A percentile compares a stretch with the other conserved stretches of the same genome.
phyloP scores from a whole-genome alignment of 2,113 vertebrate genomes.

The Campylorhamphus procurvoides region DNA sequence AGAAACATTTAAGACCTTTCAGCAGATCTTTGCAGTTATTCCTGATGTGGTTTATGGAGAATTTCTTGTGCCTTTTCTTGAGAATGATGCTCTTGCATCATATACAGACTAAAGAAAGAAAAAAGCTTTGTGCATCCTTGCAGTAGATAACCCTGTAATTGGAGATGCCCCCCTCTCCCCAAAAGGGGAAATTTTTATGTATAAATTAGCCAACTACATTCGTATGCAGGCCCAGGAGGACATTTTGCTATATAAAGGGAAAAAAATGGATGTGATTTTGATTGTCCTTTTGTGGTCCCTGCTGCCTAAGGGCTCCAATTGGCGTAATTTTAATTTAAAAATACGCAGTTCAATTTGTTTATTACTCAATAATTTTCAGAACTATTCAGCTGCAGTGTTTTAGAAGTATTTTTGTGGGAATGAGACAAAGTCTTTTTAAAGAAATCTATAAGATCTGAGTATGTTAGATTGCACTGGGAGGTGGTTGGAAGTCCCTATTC shows the following conservation, averaged over 20 bases:
- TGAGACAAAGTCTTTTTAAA: neutral
- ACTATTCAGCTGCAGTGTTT: neutral
- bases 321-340: neutral
- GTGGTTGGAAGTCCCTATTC: neutral
- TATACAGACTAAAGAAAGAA: neutral
- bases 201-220: neutral
- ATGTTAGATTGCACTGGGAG: neutral
- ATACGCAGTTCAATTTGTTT: neutral
- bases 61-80: neutral
- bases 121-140: neutral
- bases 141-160: slow-evolving; percentile 10
- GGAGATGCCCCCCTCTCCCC: neutral
- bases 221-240: neutral
- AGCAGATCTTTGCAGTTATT: neutral
- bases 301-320: slow-evolving; percentile 23
- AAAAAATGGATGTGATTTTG: slow-evolving; percentile 3
- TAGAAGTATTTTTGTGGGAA: neutral
- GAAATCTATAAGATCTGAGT: neutral
- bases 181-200: neutral
- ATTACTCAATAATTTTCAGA: neutral
- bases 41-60: neutral
- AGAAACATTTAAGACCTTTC: neutral
- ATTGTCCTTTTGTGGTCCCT: neutral
- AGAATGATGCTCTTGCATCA: neutral
- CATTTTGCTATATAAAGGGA: neutral